Base-by-base conservation (phyloP, 1,140 invertebrate genomes). In the Melitaea cinxia region DNA sequence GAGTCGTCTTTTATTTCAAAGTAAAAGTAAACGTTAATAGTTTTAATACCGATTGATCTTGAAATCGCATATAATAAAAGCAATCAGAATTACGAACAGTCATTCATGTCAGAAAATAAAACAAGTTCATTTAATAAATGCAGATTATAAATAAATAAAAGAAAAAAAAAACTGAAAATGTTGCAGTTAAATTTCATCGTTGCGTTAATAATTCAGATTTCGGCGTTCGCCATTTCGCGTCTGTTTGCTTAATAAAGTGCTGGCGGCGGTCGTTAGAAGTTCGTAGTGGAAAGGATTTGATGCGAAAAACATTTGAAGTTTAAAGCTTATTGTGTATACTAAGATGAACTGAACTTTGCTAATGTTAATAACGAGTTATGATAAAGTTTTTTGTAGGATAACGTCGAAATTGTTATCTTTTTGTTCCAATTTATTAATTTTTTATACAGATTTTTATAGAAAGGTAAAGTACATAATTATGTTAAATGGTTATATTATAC, bases 191-290 rank as follows among this genome's bases (percentile, higher is more conserved):
- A 42, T 42, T 42, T 42, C 37, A 9, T n/a, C 5, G 15, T 33
- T 12, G 14, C 37, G 14, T 42, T 14, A 42, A 42, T 42, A 42
- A 17, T 42, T 42, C 37, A 15, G 14, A 7, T 17, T 42, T 42
- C 14, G 17, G 37, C 9, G 17, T 54, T 35, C 28, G 28, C 52
- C 6, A 35, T 54, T 54, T 19, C 28, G 9, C 2, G 21, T 54
- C 35, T 19, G 28, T 54, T 54, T 54, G 17, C 52, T 23, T 54
- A 19, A 12, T 33, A 35, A 54, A 54, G 23, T 35, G 52, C 52
- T 35, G 52, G 15, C 30, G 28, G 49, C 49, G 49, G 33, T 56
- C 35, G 33, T 42, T 56, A 39, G 9, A 56, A 56, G 33, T 56
- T 56, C 14, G 4, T 42, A 42, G 37, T 37, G n/a, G 12, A n/a